phyloP scores from a whole-genome alignment of 2,797 vertebrate species.

The Lerista edwardsae region DNA sequence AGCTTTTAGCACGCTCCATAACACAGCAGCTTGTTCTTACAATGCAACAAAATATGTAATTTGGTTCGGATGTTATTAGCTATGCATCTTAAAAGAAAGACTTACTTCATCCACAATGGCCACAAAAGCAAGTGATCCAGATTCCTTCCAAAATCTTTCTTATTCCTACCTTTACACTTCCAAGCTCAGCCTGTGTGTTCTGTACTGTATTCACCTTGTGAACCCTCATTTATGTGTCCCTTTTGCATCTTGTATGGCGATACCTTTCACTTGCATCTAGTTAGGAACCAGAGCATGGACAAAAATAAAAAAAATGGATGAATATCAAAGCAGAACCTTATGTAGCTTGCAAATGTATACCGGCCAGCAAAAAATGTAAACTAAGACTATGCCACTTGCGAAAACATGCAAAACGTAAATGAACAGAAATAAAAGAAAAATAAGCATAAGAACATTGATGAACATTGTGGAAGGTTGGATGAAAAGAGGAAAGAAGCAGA shows the following conservation, averaged over 20 bases:
- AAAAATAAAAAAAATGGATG: no score
- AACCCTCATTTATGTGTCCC: conserved; percentile 32
- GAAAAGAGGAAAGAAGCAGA: no score
- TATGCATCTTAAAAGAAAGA: conserved; percentile 30
- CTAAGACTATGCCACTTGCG: no score
- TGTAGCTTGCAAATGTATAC: no score
- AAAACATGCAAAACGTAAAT: no score
- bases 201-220: conserved; percentile 12
- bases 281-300: no score
- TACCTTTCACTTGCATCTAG: no score
- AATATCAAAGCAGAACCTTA: no score
- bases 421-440: no score
- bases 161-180: conserved; percentile 42
- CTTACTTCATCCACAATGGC: neutral
- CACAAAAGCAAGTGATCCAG: conserved; percentile 17
- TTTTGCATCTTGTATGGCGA: conserved; percentile 10
- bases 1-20: neutral
- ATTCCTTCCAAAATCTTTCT: neutral
- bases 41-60: conserved; percentile 12
- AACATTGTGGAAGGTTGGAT: no score
- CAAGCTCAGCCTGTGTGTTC: neutral
- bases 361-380: no score
- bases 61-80: conserved; percentile 32
- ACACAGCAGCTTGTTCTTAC: neutral
- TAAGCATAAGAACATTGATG: no score